phyloP scores from a whole-genome alignment of 1,140 invertebrate genomes.

The Bursaphelenchus mucronatus region DNA sequence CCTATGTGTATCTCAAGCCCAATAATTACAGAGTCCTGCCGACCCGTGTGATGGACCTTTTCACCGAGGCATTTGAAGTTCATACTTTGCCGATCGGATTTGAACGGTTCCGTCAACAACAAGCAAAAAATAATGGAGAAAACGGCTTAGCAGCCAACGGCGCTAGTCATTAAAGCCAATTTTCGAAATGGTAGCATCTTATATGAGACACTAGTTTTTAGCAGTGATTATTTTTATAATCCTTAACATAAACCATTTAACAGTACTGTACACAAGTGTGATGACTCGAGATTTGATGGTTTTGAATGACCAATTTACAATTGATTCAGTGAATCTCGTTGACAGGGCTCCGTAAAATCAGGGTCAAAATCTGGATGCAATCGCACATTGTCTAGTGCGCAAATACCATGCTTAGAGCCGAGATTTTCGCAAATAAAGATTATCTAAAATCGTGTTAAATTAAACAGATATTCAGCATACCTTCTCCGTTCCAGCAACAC shows the following conservation, averaged over 20 bases:
- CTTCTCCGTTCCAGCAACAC: slow-evolving; percentile 37
- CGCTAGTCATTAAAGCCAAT: too few relatives aligned
- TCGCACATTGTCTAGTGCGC: slow-evolving; percentile 48
- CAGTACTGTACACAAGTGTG: too few relatives aligned
- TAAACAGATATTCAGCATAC: slow-evolving; percentile 14
- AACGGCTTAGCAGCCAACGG: background rate
- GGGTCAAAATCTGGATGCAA: slow-evolving; percentile 11
- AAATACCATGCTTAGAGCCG: slow-evolving; percentile 36
- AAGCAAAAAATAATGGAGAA: slow-evolving; percentile 3
- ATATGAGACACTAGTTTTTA: too few relatives aligned
- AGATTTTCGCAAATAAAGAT: slow-evolving; percentile 54
- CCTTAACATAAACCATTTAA: too few relatives aligned
- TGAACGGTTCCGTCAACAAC: slow-evolving; percentile 17
- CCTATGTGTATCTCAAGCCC: too few relatives aligned
- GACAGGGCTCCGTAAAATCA: slow-evolving; percentile 11
- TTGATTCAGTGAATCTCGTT: background rate
- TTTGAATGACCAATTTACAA: background rate
- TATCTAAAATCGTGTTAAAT: slow-evolving; percentile 36
- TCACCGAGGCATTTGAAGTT: slow-evolving; percentile 19
- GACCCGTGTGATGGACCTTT: slow-evolving; percentile 8
- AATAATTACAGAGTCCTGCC: background rate
- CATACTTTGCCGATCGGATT: slow-evolving; percentile 18
- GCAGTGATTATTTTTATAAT: too few relatives aligned
- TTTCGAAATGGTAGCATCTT: too few relatives aligned
- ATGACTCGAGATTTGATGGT: too few relatives aligned